Evolutionary conservation across 1,140 invertebrate species (phyloP).

Genomic region (Sycobia sp.): DNA sequence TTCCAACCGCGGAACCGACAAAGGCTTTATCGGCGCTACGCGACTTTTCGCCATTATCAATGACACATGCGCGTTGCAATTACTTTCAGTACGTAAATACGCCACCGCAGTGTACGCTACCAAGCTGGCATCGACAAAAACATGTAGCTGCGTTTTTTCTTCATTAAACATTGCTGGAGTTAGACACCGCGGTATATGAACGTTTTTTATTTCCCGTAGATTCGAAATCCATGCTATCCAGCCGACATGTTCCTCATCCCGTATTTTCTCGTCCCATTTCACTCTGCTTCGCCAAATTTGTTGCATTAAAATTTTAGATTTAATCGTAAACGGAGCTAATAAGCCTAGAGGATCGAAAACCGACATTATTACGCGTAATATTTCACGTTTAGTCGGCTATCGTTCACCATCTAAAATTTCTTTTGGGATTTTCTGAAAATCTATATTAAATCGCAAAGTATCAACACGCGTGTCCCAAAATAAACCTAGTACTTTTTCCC

Average conservation of each 20-base stretch:
- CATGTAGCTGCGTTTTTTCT: neutral
- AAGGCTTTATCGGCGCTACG: neutral
- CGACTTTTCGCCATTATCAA: neutral
- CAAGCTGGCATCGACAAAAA: neutral
- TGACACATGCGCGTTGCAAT: neutral
- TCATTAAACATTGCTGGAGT: too few species aligned
- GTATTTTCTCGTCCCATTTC: too few species aligned
- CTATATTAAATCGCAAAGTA: neutral
- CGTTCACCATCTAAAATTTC: neutral
- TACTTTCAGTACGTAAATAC: neutral
- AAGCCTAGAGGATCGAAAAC: too few species aligned
- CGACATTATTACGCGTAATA: too few species aligned
- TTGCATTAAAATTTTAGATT: too few species aligned
- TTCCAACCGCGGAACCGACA: neutral
- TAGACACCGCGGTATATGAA: neutral
- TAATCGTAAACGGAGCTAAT: too few species aligned
- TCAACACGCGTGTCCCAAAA: constrained; percentile 1
- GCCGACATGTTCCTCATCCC: neutral
- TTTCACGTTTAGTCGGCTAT: too few species aligned
- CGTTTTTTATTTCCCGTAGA: neutral
- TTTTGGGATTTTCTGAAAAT: neutral
- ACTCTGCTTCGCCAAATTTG: too few species aligned
- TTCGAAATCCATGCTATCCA: too few species aligned
- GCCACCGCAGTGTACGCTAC: neutral
- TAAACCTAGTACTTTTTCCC: constrained; percentile 19